phyloP scores from a whole-genome alignment of 2,888 invertebrate genomes.

The Lithophane semibrunnea region DNA sequence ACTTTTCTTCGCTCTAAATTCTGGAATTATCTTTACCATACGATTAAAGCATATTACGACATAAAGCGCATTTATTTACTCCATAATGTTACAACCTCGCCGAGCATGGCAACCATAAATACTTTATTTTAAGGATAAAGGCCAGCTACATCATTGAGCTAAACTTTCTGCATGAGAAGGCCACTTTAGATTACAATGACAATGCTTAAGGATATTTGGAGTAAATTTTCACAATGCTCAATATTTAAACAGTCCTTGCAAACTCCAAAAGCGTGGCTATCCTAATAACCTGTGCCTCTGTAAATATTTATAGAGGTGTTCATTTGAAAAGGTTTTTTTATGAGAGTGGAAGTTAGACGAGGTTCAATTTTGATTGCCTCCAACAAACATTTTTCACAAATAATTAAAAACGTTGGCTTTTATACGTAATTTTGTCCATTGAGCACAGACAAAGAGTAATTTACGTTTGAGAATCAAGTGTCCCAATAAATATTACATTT shows the following conservation, averaged over 20 bases:
- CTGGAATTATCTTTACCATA: background rate
- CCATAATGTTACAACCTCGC: background rate
- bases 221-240: conserved; percentile 5
- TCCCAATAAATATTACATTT: background rate
- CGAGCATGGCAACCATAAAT: background rate
- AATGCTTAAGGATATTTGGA: background rate
- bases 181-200: background rate
- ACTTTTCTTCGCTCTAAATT: background rate
- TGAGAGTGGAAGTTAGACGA: conserved; percentile 58
- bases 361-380: conserved; percentile 62
- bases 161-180: background rate
- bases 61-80: background rate
- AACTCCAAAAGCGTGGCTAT: conserved; percentile 52
- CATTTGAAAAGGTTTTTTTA: conserved; percentile 68
- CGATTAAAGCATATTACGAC: background rate
- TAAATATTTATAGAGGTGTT: conserved; percentile 75
- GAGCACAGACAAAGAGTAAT: conserved; percentile 15
- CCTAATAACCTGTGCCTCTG: conserved; percentile 62
- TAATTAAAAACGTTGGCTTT: conserved; percentile 49
- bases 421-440: conserved; percentile 23
- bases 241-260: conserved; percentile 41
- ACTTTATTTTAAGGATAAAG: background rate
- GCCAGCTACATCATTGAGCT: background rate
- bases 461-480: background rate
- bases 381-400: conserved; percentile 53